Base-by-base conservation (phyloP, 2,888 invertebrate species). In the Metalampra italica region DNA sequence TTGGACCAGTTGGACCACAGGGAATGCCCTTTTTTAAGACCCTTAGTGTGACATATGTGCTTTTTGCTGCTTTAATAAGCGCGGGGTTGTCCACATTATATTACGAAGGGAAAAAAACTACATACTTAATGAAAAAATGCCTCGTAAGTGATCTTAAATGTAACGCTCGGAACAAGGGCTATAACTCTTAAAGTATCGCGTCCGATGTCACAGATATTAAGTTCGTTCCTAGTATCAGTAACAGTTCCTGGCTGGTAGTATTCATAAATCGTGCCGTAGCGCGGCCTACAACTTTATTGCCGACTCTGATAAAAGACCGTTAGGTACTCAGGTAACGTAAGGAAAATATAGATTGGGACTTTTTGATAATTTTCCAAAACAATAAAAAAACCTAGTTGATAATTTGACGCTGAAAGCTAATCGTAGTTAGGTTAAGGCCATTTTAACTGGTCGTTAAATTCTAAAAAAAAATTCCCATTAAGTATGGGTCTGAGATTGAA, bases 281-380 rank as follows among this genome's bases (percentile, higher is more conserved):
- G 7, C 13, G 54, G 62, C 60, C 62, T 66, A 66, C 65, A 71
- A 75, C 68, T 77, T 78, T 79, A 75, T 69, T 72, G 72, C 71
- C 50, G 55, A 69, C 54, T 64, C 55, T 49, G 70, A 68, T 64
- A 70, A 67, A 8, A 59, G 60, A 59, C 55, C 51, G 50, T 40
- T 41, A n/a, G n/a, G n/a, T n/a, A n/a, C n/a, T 47, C 60, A 59
- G 61, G 64, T 65, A 66, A 54, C 60, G 62, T 57, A 58, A 69
- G 65, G 56, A 69, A 60, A 65, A 22, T 43, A 14, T 43, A 30
- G 43, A 43, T 43, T 13, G 15, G 22, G 22, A 22, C 5, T 22
- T 22, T 22, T 22, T 22, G 2, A 22, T 22, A 22, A 22, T 22
- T 22, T 22, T 22, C 3, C 5, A 22, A 22, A 3, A 22, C 5